Conservation (phyloP, 1,140 invertebrate species). For the Camponotus floridanus region DNA sequence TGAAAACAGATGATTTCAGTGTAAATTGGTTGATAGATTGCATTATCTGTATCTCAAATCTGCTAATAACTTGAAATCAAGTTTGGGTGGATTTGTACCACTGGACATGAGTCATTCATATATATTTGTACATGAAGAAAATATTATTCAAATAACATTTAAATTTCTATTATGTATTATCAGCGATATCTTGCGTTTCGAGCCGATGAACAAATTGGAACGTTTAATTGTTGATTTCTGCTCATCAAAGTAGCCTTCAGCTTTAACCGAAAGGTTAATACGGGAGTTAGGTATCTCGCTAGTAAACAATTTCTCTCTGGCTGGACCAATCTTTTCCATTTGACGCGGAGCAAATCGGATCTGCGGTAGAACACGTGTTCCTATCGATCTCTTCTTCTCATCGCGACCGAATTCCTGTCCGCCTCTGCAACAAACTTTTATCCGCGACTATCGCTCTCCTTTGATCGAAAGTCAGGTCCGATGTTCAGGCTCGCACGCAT, state of each 20-base stretch:
- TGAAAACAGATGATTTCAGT: no score
- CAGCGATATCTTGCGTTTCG: neutral
- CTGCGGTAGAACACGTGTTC: constrained; percentile 2
- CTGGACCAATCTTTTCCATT: neutral
- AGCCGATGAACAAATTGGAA: neutral
- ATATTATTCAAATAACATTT: constrained; percentile 9
- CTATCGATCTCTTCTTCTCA: constrained; percentile 16
- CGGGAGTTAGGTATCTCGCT: neutral
- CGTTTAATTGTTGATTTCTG: neutral
- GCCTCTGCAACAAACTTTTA: constrained; percentile 48
- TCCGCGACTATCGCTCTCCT: constrained; percentile 29
- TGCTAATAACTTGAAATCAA: no score
- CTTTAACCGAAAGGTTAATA: neutral
- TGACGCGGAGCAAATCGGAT: neutral
- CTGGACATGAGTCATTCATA: no score
- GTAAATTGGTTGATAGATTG: no score
- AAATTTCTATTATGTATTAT: neutral
- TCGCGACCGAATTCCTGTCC: constrained; percentile 31
- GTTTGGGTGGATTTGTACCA: no score
- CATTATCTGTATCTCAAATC: no score
- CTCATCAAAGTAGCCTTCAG: neutral
- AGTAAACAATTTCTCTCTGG: neutral
- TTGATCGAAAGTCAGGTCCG: constrained; percentile 17
- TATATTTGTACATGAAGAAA: neutral
- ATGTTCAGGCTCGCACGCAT: constrained; percentile 37